A percentile compares a stretch with the other conserved stretches of the same genome.
Conservation (phyloP, 2,888 invertebrate species). For the Monopis laevigella region DNA sequence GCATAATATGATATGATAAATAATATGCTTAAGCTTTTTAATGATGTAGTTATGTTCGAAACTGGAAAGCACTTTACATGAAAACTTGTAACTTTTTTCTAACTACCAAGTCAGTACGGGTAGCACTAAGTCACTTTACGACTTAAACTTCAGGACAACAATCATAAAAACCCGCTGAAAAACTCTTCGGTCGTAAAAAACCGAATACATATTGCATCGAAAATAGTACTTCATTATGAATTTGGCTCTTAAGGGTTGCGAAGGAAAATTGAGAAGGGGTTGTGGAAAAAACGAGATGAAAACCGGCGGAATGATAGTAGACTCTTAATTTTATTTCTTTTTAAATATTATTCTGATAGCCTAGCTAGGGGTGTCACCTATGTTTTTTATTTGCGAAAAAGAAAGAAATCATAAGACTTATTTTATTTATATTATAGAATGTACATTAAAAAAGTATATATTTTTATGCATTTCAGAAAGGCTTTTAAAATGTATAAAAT, state of each 20-base stretch:
- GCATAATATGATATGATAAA: no score
- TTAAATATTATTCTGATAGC: slow-evolving; percentile 19
- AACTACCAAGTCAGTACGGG: background rate
- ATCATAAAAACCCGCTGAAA: slow-evolving; percentile 8
- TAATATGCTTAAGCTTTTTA: no score
- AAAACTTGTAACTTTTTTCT: background rate
- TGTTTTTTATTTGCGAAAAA: no score
- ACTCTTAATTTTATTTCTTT: slow-evolving; percentile 21
- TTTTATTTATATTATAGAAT: no score
- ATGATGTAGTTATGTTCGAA: no score
- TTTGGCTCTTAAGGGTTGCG: slow-evolving; percentile 9
- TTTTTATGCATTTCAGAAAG: no score
- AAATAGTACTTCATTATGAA: slow-evolving; percentile 9
- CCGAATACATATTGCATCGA: slow-evolving; percentile 7
- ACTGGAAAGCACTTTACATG: no score
- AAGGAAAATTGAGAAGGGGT: slow-evolving; percentile 20
- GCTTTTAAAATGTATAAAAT: no score
- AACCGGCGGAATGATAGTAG: slow-evolving; percentile 10
- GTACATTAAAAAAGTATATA: no score
- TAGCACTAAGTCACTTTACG: slow-evolving; percentile 9
- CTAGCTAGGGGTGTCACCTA: slow-evolving; percentile 14
- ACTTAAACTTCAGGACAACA: background rate
- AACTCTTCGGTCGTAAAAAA: slow-evolving; percentile 8
- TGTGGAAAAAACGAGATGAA: slow-evolving; percentile 13
- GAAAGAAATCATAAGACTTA: no score